phyloP scores from a whole-genome alignment of 2,797 vertebrate species.

The Pyrocephalus nanus region DNA sequence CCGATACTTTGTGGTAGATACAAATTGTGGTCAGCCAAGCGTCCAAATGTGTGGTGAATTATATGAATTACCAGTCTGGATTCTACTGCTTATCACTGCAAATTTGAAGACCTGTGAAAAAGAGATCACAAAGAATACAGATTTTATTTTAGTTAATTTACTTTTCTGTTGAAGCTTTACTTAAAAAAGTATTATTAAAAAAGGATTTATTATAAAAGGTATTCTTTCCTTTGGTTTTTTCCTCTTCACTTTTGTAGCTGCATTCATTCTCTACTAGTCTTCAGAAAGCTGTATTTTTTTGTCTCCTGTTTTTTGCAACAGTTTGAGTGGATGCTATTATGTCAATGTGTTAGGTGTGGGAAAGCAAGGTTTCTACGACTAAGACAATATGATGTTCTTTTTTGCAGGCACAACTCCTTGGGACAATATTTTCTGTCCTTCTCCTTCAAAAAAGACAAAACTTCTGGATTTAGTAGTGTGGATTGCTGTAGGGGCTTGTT shows the following conservation, averaged over 20 bases:
- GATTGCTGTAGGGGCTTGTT: not conserved
- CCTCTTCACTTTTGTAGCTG: not conserved
- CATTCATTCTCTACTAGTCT: not conserved
- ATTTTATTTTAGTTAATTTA: not conserved
- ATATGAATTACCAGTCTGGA: not conserved
- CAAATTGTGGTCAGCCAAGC: not conserved
- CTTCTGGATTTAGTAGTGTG: not conserved
- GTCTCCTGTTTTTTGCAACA: not conserved
- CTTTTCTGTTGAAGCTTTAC: not conserved
- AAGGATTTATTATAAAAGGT: not conserved
- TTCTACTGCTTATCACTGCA: not conserved
- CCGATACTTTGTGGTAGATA: not conserved
- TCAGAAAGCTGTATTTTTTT: not conserved
- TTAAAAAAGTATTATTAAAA: not conserved
- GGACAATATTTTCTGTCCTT: not conserved
- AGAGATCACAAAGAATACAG: not conserved
- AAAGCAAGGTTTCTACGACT: not conserved
- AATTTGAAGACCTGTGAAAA: not conserved
- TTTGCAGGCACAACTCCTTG: not conserved
- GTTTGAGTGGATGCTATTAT: not conserved
- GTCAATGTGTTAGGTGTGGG: not conserved
- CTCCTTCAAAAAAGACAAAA: not conserved
- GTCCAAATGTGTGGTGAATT: not conserved
- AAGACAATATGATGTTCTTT: not conserved
- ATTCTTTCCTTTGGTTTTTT: not conserved